Percentiles rank a stretch among this genome's conserved stretches.
These are phyloP conservation scores for Sebastiscus albofasciatus DNA, from an alignment of 2,797 vertebrate species.

Conservation along the genomic window DNA sequence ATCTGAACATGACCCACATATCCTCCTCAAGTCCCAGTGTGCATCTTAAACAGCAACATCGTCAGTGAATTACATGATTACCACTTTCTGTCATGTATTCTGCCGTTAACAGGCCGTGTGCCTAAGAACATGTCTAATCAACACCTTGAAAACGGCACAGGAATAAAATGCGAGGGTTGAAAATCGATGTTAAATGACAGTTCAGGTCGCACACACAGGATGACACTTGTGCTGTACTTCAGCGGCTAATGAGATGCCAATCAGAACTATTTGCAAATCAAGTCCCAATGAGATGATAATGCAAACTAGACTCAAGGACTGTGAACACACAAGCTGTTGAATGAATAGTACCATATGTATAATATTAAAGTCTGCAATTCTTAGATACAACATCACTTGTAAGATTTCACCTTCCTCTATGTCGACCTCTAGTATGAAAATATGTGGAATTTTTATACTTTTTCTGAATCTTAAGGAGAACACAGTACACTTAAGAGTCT, in stretches of 20 bases:
- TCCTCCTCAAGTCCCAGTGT: slow-evolving; percentile 5
- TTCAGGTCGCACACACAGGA: slow-evolving; percentile 39
- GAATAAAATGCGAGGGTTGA: slow-evolving; percentile 23
- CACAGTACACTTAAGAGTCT: not conserved
- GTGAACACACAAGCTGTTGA: slow-evolving; percentile 50
- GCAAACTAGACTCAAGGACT: slow-evolving; percentile 55
- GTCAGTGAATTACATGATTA: slow-evolving; percentile 25
- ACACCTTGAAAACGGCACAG: slow-evolving; percentile 21
- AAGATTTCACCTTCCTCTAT: slow-evolving; percentile 4
- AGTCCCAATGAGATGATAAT: slow-evolving; percentile 60
- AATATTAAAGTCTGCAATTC: slow-evolving; percentile 13
- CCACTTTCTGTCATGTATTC: slow-evolving; percentile 8
- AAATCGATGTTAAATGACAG: slow-evolving; percentile 36
- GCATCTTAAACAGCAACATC: not conserved
- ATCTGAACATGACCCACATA: slow-evolving; percentile 21
- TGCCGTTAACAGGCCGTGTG: not conserved
- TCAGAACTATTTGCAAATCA: slow-evolving; percentile 64
- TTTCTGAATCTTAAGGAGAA: not conserved
- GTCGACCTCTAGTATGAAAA: not conserved
- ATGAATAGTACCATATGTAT: slow-evolving; percentile 43
- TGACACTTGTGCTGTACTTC: slow-evolving; percentile 40
- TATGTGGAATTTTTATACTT: not conserved
- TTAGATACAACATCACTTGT: slow-evolving; percentile 21
- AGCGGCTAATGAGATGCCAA: slow-evolving; percentile 59
- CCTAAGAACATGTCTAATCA: slow-evolving; percentile 18